These are phyloP conservation scores for Protophormia terraenovae DNA, from an alignment of 2,888 invertebrate genomes.

Conservation along the genomic window DNA sequence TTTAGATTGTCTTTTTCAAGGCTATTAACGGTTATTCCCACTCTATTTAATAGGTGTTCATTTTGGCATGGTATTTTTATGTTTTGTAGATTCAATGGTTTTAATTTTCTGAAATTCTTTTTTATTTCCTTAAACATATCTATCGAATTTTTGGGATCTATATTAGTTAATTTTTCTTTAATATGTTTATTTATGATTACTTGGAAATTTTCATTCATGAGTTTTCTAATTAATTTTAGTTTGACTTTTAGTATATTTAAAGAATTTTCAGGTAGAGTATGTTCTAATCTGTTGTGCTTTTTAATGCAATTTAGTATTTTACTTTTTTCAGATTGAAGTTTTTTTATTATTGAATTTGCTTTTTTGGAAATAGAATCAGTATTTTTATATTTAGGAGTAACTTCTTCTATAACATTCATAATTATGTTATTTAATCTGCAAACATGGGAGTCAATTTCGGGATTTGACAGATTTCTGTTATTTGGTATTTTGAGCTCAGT, in stretches of 20 bases:
- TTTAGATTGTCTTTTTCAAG: constrained; percentile 5
- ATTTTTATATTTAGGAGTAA: background rate
- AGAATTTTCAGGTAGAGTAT: background rate
- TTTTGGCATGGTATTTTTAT: constrained; percentile 6
- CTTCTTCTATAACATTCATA: background rate
- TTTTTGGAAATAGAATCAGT: background rate
- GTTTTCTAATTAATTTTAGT: constrained; percentile 7
- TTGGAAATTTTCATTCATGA: background rate
- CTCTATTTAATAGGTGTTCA: background rate
- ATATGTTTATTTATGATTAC: background rate
- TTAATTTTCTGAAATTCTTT: constrained; percentile 7
- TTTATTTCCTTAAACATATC: constrained; percentile 14
- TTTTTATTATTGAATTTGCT: background rate
- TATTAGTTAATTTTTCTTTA: background rate
- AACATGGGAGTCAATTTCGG: background rate
- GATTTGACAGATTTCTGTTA: background rate
- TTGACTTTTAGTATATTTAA: background rate
- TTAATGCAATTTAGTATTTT: background rate
- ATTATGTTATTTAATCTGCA: background rate
- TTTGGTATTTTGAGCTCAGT: background rate
- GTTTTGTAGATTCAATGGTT: constrained; percentile 1
- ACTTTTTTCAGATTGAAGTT: background rate
- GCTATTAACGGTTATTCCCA: background rate
- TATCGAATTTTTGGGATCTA: background rate
- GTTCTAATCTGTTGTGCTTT: background rate